Evolutionary conservation across 2,113 vertebrate genomes (phyloP).

Genomic region (Thalassarche chlororhynchos): DNA sequence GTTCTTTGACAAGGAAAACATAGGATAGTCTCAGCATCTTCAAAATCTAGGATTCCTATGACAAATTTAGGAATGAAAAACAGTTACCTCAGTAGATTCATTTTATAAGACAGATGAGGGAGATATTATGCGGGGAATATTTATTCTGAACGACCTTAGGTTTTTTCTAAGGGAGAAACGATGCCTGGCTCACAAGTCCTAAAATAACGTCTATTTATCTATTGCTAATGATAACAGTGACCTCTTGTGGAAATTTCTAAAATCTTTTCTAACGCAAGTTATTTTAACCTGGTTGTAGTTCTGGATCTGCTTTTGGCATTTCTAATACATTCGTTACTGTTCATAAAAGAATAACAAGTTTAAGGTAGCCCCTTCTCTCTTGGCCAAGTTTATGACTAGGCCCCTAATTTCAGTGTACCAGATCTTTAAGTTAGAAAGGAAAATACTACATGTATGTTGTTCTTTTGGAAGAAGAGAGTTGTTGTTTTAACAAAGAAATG

Average conservation of each 20-base stretch:
- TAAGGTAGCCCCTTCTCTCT: neutral
- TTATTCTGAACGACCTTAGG: neutral
- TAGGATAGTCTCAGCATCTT: neutral
- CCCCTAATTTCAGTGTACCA: neutral
- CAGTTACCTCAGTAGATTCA: neutral
- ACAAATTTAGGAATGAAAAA: neutral
- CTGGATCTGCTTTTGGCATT: neutral
- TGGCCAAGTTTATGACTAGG: neutral
- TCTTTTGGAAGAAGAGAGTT: neutral
- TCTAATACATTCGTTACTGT: neutral
- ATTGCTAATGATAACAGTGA: slow-evolving; percentile 60
- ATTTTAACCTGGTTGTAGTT: neutral
- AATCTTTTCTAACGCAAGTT: neutral
- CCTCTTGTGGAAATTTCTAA: slow-evolving; percentile 58
- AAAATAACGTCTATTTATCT: neutral
- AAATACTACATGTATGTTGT: neutral
- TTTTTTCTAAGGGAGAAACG: neutral
- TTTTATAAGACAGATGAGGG: neutral
- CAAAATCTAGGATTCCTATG: neutral
- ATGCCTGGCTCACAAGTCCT: neutral
- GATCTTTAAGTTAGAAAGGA: neutral
- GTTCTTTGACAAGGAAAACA: neutral
- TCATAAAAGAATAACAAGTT: neutral
- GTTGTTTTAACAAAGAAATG: neutral
- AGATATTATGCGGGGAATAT: neutral